These are phyloP conservation scores for Hippocampus barbouri DNA, from an alignment of 2,113 vertebrate species.

Conservation along the genomic window DNA sequence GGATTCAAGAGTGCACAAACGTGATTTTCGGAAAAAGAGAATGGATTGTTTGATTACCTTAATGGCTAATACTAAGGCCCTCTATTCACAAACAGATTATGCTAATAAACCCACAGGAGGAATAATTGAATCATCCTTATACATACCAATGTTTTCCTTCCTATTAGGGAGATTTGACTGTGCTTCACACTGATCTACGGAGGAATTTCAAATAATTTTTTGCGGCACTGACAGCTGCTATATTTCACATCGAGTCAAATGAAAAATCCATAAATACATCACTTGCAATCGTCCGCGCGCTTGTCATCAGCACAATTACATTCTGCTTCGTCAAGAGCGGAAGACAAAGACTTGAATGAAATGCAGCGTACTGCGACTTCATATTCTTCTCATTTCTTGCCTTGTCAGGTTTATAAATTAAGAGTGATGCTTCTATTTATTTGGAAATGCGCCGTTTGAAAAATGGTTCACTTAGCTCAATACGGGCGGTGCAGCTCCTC, in stretches of 20 bases:
- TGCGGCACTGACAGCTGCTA: conserved; percentile 38
- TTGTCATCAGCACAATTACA: conserved; percentile 52
- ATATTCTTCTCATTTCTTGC: conserved; percentile 67
- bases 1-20: too few relatives aligned
- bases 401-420: conserved; percentile 66
- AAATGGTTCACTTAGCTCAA: conserved; percentile 62
- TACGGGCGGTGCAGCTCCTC: conserved; percentile 31
- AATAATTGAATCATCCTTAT: neutral
- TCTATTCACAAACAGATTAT: neutral
- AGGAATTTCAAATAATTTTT: neutral
- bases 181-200: neutral
- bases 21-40: too few relatives aligned
- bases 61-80: neutral
- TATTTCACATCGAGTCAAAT: conserved; percentile 46
- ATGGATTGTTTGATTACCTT: neutral
- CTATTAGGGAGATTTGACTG: neutral
- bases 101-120: neutral
- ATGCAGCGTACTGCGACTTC: conserved; percentile 36
- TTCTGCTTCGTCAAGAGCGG: conserved; percentile 50
- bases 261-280: conserved; percentile 60
- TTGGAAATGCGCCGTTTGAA: conserved; percentile 55
- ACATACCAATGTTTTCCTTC: neutral
- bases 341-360: conserved; percentile 63
- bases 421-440: conserved; percentile 70
- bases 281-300: conserved; percentile 55